Percentiles rank a stretch among this genome's conserved stretches.
Conservation (phyloP, 2,797 vertebrate genomes). For the Crenichthys baileyi region DNA sequence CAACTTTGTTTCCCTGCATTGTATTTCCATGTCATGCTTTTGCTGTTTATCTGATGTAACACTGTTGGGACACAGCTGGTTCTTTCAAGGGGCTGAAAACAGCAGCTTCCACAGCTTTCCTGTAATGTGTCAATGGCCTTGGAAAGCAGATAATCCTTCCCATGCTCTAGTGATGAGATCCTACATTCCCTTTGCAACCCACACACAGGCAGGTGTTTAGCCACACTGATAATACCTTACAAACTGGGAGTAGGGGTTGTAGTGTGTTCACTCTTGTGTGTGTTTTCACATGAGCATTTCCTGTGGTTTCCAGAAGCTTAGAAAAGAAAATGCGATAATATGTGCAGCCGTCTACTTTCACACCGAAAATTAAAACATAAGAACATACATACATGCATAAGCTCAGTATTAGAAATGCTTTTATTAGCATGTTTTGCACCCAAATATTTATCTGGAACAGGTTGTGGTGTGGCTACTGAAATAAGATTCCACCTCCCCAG, state of each 20-base stretch:
- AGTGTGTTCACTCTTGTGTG: slow-evolving; percentile 12
- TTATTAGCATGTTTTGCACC: slow-evolving; percentile 26
- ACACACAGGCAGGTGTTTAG: slow-evolving; percentile 65
- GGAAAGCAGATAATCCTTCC: slow-evolving; percentile 71
- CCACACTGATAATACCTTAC: slow-evolving; percentile 56
- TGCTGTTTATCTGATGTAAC: slow-evolving; percentile 64
- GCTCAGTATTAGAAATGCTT: slow-evolving; percentile 31
- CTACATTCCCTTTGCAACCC: slow-evolving; percentile 60
- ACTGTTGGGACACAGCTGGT: slow-evolving; percentile 46
- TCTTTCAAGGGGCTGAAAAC: slow-evolving; percentile 54
- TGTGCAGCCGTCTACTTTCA: not conserved
- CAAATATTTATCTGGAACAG: not conserved
- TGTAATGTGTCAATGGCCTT: slow-evolving; percentile 64
- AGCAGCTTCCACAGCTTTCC: slow-evolving; percentile 44
- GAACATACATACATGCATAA: not conserved
- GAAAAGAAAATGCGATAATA: slow-evolving; percentile 7
- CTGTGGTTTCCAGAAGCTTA: slow-evolving; percentile 15
- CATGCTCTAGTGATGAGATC: slow-evolving; percentile 61
- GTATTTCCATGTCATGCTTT: slow-evolving; percentile 17
- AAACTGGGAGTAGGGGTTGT: slow-evolving; percentile 39
- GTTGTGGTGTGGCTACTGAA: not conserved
- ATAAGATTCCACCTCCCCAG: not conserved
- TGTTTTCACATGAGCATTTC: slow-evolving; percentile 20
- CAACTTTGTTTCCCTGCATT: no score
- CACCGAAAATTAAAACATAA: slow-evolving; percentile 13